phyloP scores from a whole-genome alignment of 2,888 invertebrate species.

The Drosophila prolongata region DNA sequence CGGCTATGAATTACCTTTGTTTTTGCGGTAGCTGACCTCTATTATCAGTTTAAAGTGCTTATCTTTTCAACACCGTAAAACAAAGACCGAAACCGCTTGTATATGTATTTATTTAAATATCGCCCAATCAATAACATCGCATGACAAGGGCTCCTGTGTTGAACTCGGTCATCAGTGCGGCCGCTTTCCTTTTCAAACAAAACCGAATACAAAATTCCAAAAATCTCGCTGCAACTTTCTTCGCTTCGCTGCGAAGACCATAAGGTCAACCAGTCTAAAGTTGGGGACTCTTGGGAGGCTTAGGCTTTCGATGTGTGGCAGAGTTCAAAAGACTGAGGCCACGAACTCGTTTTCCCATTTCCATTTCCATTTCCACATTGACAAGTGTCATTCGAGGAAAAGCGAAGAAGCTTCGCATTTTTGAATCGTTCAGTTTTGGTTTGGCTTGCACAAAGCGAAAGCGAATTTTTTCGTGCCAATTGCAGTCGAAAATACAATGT shows the following conservation, averaged over 20 bases:
- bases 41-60: not conserved
- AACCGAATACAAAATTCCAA: not conserved
- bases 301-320: constrained; percentile 20
- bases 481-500: constrained; percentile 53
- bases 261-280: constrained; percentile 23
- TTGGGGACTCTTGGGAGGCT: constrained; percentile 6
- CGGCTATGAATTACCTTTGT: not conserved
- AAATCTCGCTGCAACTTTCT: constrained; percentile 40
- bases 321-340: constrained; percentile 76
- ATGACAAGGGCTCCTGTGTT: constrained; percentile 1
- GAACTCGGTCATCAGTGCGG: constrained; percentile 15
- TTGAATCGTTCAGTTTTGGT: constrained; percentile 14
- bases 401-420: constrained; percentile 41
- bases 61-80: not conserved
- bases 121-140: constrained; percentile 3
- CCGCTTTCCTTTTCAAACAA: constrained; percentile 34
- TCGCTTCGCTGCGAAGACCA: constrained; percentile 15
- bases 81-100: not conserved
- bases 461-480: constrained; percentile 72
- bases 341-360: constrained; percentile 66
- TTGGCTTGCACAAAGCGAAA: constrained; percentile 55
- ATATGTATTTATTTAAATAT: not conserved
- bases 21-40: not conserved
- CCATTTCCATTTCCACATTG: constrained; percentile 45
- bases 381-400: constrained; percentile 65